Evolutionary conservation across 2,888 invertebrate species (phyloP), one percentile per base, ranked within the genome.

Genomic region (Fragum sueziense): DNA sequence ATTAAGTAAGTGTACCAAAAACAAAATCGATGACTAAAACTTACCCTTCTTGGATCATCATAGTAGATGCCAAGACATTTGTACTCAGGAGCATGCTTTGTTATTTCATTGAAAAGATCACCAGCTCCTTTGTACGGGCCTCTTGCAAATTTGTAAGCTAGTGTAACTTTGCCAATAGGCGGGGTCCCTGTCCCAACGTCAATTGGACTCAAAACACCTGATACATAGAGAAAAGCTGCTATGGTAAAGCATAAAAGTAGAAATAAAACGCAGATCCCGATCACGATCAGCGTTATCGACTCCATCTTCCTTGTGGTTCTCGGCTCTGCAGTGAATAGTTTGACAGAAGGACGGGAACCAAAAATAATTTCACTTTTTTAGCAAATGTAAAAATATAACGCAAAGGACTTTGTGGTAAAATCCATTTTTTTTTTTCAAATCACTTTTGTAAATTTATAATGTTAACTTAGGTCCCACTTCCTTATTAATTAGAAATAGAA

Each of bases 61-160:
- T 94, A 94, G 85, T 93, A 94, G 7, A 94, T 89, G 3, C 94
- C 94, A 67, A 94, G 84, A 25, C 89, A 88, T 76, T 89, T 91
- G 70, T 90, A 84, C 51, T 90, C 84, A 0, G 94, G 94, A 2
- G 91, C 90, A 33, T 93, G 79, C n/a, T 87, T 87, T 51, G 90
- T 87, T 1, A 91, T 90, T 88, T 94, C 93, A 1, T 93, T 92
- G 85, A 94, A 94, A 17, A 93, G 78, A 2, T 87, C 85, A 6
- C 94, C 93, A 65, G 91, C 88, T 69, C 93, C 90, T 76, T 91
- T 91, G 89, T 94, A 94, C 0, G 93, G 91, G 3, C 94, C 94
- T 54, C 89, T 87, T 20, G 90, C 91, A 85, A 93, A 93, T 82
- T 93, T 93, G 88, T 94, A 94, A 11, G 93, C 93, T 17, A 94